Base-by-base conservation (phyloP, 2,797 vertebrate genomes). In the Poliocrania exsul region DNA sequence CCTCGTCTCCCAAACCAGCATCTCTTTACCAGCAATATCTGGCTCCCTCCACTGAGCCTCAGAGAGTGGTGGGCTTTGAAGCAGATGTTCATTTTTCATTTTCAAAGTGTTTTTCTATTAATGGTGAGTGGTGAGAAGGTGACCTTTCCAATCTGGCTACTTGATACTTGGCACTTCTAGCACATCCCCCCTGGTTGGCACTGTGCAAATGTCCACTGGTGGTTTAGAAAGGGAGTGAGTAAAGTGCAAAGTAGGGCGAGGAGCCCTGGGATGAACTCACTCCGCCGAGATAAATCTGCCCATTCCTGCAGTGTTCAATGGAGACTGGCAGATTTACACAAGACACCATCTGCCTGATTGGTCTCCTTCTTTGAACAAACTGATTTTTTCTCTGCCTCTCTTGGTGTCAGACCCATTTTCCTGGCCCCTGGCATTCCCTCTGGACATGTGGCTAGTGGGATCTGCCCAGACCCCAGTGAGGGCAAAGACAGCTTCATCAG, bases 121-220 rank as follows among this genome's bases (percentile, higher is more conserved):
- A 56, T 29, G 46, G 16, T 42, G 58, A 56, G 38, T 20, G 14
- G 54, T 65, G 33, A 57, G 38, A 60, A 60, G 23, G 65, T 84
- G 85, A 71, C 44, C 23, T 62, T 75, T 83, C 28, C 61, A 61
- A 21, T 47, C 57, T 42, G 49, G 11, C 61, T 74, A 12, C 54
- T 12, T 37, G n/a, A 17, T 0, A 0, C 46, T 81, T 29, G 37
- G 42, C n/a, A 72, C 18, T 31, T 51, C 28, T 16, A 69, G 47
- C 15, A 5, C 1, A 2, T 15, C 3, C 10, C 9, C 2, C 13
- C 2, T 74, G 3, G 1, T 3, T 4, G 44, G 19, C 1, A 4
- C 29, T 1, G 1, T 24, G n/a, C 12, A 62, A 50, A n/a, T 35
- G 38, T 14, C 47, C 58, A 21, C 42, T 2, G 3, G 11, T 51